Evolutionary conservation across 2,888 invertebrate genomes (phyloP), one percentile per base, ranked within the genome.

Genomic region (Cheiracanthium punctorium): DNA sequence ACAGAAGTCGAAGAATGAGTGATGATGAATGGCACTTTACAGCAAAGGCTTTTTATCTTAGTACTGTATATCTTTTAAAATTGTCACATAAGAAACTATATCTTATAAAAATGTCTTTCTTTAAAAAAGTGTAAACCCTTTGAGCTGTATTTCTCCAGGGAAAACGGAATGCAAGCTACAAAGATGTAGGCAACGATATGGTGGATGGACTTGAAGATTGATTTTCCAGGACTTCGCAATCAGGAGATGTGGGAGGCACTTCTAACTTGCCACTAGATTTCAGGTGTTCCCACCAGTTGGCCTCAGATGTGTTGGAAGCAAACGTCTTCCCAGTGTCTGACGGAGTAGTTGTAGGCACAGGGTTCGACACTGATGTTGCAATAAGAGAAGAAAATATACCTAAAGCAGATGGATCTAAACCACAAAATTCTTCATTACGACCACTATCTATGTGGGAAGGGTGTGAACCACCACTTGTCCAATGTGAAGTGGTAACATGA

Each of bases 391-490:
- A 48, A 41, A 77, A 82, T 29, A 88, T 70, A 80, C 41, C 52
- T 20, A 80, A 72, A 73, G 79, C 43, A 24, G 80, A n/a, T 30
- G 76, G 71, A 76, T 88, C 86, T 29, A 80, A 30, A 29, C 88
- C 84, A 77, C 74, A 80, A 32, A 88, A 82, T 64, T 82, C 88
- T 70, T 88, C 82, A 67, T 80, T 87, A 87, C 89, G 89, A 89
- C 89, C 89, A 89, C 88, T 88, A 87, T 89, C 89, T 88, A 89
- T 88, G 88, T 79, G 58, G 48, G 89, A 76, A 24, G 81, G 64
- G 28, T 80, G 75, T 65, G 74, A 79, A 43, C 71, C 81, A 65
- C 85, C 80, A 41, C 76, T 58, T 29, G 74, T 67, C 87, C 80
- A 84, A 20, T 74, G 86, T 30, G 71, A 28, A 41, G 76, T 41